phyloP scores from a whole-genome alignment of 2,888 invertebrate species.

The Lucinisca nassula region DNA sequence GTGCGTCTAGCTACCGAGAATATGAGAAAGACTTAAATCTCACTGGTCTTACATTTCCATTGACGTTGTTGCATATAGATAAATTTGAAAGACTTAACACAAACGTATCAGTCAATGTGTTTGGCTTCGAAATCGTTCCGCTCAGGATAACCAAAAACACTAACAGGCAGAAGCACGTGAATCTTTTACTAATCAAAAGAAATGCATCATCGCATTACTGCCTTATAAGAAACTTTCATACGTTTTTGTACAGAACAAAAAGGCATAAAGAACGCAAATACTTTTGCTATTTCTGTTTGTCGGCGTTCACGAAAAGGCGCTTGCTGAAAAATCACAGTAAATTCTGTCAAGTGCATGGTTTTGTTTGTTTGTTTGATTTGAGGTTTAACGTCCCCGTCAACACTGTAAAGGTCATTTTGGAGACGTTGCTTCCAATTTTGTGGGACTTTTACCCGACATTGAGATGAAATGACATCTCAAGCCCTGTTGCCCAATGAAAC shows the following conservation, averaged over 20 bases:
- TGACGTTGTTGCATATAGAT: constrained; percentile 3
- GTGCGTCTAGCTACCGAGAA: neutral
- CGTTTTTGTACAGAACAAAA: neutral
- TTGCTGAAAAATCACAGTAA: neutral
- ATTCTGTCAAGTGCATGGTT: neutral
- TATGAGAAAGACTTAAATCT: constrained; percentile 6
- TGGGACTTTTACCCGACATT: no score
- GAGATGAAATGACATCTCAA: no score
- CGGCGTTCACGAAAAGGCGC: neutral
- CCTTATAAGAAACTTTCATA: neutral
- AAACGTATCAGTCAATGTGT: constrained; percentile 30
- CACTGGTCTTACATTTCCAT: neutral
- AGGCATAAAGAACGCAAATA: neutral
- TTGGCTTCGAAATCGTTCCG: neutral
- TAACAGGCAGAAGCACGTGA: neutral
- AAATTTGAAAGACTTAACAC: constrained; percentile 28
- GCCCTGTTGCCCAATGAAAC: no score
- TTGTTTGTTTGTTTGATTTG: no score
- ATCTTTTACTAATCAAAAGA: neutral
- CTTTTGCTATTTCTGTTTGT: neutral
- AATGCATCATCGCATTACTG: neutral
- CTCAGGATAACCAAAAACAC: neutral
- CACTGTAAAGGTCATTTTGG: no score
- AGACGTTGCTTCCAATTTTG: no score
- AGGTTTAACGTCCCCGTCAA: no score